These are phyloP conservation scores for Drosophila guanche DNA, from an alignment of 1,140 invertebrate species.

Conservation along the genomic window DNA sequence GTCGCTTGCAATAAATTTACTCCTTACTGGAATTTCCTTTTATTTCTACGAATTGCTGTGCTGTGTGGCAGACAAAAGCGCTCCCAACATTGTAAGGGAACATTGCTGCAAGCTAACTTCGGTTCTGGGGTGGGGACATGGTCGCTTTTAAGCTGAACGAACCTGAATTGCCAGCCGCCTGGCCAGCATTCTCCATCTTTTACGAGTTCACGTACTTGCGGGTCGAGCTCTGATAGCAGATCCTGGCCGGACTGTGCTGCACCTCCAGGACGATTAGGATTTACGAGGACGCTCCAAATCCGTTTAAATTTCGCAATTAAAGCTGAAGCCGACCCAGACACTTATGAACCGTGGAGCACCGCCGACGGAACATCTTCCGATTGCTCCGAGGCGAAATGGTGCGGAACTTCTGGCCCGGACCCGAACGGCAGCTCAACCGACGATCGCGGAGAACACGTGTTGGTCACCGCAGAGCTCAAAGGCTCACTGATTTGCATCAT, in stretches of 20 bases:
- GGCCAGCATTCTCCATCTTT: conserved; percentile 24
- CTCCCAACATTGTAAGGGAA: conserved; percentile 64
- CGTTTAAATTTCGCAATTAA: conserved; percentile 72
- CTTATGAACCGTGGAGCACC: conserved; percentile 38
- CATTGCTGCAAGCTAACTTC: conserved; percentile 28
- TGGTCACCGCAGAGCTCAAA: conserved; percentile 42
- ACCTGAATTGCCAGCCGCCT: conserved; percentile 11
- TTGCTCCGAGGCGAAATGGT: conserved; percentile 3
- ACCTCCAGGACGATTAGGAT: conserved; percentile 58
- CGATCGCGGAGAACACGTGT: conserved; percentile 53
- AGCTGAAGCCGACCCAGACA: conserved; percentile 38
- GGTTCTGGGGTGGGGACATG: background rate
- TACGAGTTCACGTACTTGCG: conserved; percentile 70
- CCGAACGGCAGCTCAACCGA: conserved; percentile 4
- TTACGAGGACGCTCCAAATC: conserved; percentile 68
- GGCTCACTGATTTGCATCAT: conserved; percentile 64
- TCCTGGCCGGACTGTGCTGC: background rate
- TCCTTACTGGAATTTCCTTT: conserved; percentile 50
- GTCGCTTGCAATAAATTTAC: conserved; percentile 74
- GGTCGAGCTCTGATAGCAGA: conserved; percentile 11
- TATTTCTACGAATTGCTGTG: conserved; percentile 65
- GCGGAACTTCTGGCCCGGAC: background rate
- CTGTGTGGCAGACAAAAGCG: conserved; percentile 50
- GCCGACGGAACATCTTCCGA: conserved; percentile 29
- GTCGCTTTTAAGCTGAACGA: conserved; percentile 30